These are phyloP conservation scores for Halictus rubicundus DNA, from an alignment of 1,140 invertebrate genomes.

Conservation along the genomic window DNA sequence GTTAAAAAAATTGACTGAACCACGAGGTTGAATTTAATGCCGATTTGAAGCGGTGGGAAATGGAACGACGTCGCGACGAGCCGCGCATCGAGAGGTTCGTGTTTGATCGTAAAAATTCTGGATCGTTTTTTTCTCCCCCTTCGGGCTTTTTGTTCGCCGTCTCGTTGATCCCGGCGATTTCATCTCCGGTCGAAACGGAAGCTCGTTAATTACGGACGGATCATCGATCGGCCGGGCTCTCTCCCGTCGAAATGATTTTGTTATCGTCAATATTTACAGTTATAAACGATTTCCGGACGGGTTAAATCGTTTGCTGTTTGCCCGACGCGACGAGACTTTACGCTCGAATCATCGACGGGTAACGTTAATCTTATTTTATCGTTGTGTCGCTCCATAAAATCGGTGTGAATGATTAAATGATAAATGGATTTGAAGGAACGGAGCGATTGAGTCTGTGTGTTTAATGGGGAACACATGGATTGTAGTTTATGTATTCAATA, in stretches of 20 bases:
- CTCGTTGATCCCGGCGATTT: background rate
- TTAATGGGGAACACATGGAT: no score
- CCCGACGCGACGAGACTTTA: background rate
- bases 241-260: background rate
- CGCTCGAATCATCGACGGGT: background rate
- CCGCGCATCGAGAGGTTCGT: slow-evolving; percentile 19
- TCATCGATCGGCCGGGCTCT: no score
- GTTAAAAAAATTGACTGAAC: background rate
- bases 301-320: background rate
- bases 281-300: background rate
- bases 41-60: slow-evolving; percentile 11
- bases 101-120: slow-evolving; percentile 42
- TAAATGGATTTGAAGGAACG: no score
- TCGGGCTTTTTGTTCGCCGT: no score
- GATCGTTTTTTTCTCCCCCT: slow-evolving; percentile 24
- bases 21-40: slow-evolving; percentile 42
- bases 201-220: background rate
- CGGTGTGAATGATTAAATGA: slow-evolving; percentile 19
- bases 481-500: no score
- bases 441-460: no score
- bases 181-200: background rate
- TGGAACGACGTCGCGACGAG: background rate
- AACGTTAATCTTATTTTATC: slow-evolving; percentile 15
- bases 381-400: background rate
- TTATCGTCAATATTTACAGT: background rate